Percentiles rank a stretch among this genome's conserved stretches.
Conservation (phyloP, 2,113 vertebrate species). For the Rhinolophus ferrumequinum region DNA sequence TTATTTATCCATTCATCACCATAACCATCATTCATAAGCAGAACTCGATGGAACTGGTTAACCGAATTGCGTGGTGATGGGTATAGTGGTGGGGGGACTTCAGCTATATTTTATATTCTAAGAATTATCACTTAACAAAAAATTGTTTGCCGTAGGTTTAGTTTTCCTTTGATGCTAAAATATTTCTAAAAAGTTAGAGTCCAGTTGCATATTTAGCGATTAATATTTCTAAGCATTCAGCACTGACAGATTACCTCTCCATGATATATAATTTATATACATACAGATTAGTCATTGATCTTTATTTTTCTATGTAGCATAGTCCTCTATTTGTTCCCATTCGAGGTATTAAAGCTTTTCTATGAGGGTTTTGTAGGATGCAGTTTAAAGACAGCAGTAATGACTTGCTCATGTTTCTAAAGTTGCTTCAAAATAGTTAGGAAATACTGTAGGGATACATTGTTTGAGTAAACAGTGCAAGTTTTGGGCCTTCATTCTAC, state of each 20-base stretch:
- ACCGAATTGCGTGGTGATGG: not conserved
- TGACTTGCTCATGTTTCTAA: slow-evolving; percentile 47
- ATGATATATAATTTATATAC: slow-evolving; percentile 24
- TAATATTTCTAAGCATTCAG: slow-evolving; percentile 39
- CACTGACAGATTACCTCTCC: not conserved
- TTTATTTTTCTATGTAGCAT: slow-evolving; percentile 45
- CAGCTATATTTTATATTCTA: slow-evolving; percentile 9
- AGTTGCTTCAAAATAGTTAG: slow-evolving; percentile 39
- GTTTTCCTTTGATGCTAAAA: slow-evolving; percentile 58
- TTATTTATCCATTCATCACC: slow-evolving; percentile 30
- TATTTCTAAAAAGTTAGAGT: slow-evolving; percentile 48
- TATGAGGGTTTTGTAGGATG: slow-evolving; percentile 41
- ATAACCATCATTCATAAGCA: not conserved
- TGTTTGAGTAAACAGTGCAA: slow-evolving; percentile 16
- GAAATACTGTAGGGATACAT: slow-evolving; percentile 26
- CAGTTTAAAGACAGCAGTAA: slow-evolving; percentile 16
- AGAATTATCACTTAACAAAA: slow-evolving; percentile 51
- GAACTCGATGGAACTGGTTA: slow-evolving; percentile 16
- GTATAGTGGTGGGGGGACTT: not conserved
- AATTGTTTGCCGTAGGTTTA: slow-evolving; percentile 9
- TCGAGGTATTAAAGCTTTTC: slow-evolving; percentile 37
- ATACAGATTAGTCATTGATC: slow-evolving; percentile 8
- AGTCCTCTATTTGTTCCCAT: not conserved
- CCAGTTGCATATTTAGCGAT: not conserved
- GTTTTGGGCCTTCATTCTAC: slow-evolving; percentile 7